These are phyloP conservation scores for Gastrophryne carolinensis DNA, from an alignment of 2,797 vertebrate species.

Conservation along the genomic window DNA sequence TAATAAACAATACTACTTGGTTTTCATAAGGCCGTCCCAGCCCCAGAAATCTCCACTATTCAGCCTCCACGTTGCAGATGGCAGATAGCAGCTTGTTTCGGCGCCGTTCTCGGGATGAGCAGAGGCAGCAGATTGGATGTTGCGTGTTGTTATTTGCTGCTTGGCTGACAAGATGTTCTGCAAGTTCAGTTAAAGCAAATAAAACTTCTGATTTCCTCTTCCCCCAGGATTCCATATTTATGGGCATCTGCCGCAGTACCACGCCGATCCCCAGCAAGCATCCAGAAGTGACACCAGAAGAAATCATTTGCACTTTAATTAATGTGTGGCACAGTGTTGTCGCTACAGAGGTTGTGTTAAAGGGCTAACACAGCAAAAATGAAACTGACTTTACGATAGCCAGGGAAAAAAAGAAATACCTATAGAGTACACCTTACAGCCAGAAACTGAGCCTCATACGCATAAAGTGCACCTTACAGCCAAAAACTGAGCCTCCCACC, in stretches of 20 bases:
- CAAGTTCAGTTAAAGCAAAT: constrained; percentile 35
- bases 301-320: background rate
- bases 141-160: constrained; percentile 32
- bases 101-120: background rate
- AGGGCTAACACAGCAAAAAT: background rate
- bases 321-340: background rate
- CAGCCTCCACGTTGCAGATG: constrained; percentile 24
- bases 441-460: no score
- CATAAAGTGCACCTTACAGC: no score
- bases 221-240: constrained; percentile 19
- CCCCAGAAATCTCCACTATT: constrained; percentile 31
- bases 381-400: background rate
- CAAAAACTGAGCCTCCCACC: no score
- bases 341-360: background rate
- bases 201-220: constrained; percentile 25
- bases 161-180: constrained; percentile 38
- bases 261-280: background rate
- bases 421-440: no score
- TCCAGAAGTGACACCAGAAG: background rate
- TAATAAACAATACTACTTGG: background rate
- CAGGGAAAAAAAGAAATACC: no score
- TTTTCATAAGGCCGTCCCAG: constrained; percentile 7
- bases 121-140: constrained; percentile 47
- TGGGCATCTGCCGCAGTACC: constrained; percentile 14
- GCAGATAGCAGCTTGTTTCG: constrained; percentile 21